Evolutionary conservation across 2,113 vertebrate genomes (phyloP), one percentile per base, ranked within the genome.

Genomic region (Choloepus hoffmanni): DNA sequence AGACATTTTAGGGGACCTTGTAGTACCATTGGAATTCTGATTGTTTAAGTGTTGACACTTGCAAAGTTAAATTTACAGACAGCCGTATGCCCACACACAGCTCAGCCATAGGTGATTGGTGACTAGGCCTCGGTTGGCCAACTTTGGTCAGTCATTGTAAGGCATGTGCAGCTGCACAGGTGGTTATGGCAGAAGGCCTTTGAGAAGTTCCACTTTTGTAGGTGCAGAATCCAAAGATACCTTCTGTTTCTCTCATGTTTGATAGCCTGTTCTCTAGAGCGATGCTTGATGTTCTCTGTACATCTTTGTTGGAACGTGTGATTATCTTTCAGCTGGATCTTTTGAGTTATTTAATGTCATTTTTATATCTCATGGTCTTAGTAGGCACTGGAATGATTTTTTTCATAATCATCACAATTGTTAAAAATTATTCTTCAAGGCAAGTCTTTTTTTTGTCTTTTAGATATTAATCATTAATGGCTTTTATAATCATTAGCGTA

Each of bases 371-470:
- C 86, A 12, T 67, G n/a, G 73, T 89, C 13, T 53, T 11, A 82
- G 72, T 40, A 1, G 21, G 14, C 58, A 58, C 18, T 78, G 63
- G 53, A 92, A 63, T 79, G 23, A 74, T 53, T 88, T 95, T 90
- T 77, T 78, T 58, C 89, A 48, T 88, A 85, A 36, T 77, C 45
- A 36, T 82, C 72, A 90, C 7, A 72, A 6, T 60, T 74, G 15
- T 85, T 85, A 89, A 79, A 53, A 73, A 68, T 86, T 63, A 79
- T 84, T 73, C 36, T 82, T 58, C 28, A 85, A 62, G 60, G 30
- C 63, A 79, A 85, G 67, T 28, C 28, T 83, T 30, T 16, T 63
- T 70, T 40, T 73, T 76, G 28, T 33, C 18, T 65, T 94, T 83
- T 19, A 89, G 72, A 43, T 78, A 7, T 90, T 78, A 21, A 55